phyloP scores from a whole-genome alignment of 2,113 vertebrate species.

The Pycnonotus jocosus region DNA sequence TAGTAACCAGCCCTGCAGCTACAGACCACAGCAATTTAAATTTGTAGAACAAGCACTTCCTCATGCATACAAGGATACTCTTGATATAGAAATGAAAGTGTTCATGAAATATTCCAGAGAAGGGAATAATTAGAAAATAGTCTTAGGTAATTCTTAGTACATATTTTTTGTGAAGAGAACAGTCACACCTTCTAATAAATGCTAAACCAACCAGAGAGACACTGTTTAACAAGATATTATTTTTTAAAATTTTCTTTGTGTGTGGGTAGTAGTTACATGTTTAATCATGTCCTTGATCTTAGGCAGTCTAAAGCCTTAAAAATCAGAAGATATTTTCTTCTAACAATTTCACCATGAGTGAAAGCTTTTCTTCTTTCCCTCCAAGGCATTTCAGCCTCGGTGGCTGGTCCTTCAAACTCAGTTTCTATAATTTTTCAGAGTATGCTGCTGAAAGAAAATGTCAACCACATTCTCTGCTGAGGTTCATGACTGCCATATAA shows the following conservation, averaged over 20 bases:
- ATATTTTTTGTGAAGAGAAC: background rate
- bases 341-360: background rate
- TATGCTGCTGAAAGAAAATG: slow-evolving; percentile 30
- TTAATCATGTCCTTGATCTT: background rate
- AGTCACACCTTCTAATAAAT: background rate
- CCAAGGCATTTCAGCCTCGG: background rate
- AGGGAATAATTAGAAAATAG: background rate
- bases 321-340: background rate
- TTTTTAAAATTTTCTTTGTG: background rate
- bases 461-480: background rate
- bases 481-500: slow-evolving; percentile 10
- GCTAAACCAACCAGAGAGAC: background rate
- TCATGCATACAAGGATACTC: background rate
- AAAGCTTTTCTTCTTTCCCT: slow-evolving; percentile 12
- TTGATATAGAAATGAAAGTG: background rate
- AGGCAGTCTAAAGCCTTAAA: background rate
- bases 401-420: slow-evolving; percentile 25
- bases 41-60: background rate
- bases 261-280: background rate
- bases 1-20: background rate
- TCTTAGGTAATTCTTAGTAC: background rate
- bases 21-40: background rate
- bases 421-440: slow-evolving; percentile 18
- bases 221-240: background rate
- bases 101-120: background rate